A percentile compares a stretch with the other conserved stretches of the same genome.
These are phyloP conservation scores for Chiloscyllium plagiosum DNA, from an alignment of 2,113 vertebrate genomes.

Conservation along the genomic window DNA sequence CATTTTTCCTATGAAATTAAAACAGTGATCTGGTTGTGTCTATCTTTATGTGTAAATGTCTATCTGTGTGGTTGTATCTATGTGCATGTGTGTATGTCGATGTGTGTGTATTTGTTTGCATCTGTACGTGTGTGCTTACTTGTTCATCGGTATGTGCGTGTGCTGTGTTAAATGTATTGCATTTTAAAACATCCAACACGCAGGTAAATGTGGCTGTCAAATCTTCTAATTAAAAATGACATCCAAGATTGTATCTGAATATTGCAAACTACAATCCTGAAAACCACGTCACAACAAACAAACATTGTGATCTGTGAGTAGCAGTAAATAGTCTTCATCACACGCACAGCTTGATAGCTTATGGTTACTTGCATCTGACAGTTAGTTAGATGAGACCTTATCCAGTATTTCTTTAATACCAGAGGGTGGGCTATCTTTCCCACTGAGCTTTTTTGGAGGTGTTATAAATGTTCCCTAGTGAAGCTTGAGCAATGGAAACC, in stretches of 20 bases:
- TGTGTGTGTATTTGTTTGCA: too few relatives aligned
- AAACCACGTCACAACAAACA: neutral
- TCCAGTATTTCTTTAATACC: neutral
- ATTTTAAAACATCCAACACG: neutral
- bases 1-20: too few relatives aligned
- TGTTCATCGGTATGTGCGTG: neutral
- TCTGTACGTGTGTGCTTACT: neutral
- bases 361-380: neutral
- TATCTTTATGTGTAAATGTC: neutral
- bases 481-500: neutral
- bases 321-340: neutral
- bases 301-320: neutral
- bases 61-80: neutral
- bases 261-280: neutral
- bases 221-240: neutral
- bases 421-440: neutral
- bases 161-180: neutral
- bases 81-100: neutral
- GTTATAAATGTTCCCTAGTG: neutral
- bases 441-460: neutral
- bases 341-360: neutral
- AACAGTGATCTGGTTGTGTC: neutral
- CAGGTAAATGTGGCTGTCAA: neutral
- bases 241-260: neutral
- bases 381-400: neutral